Evolutionary conservation across 2,797 vertebrate species (phyloP).

Genomic region (Premnoplex brunnescens): DNA sequence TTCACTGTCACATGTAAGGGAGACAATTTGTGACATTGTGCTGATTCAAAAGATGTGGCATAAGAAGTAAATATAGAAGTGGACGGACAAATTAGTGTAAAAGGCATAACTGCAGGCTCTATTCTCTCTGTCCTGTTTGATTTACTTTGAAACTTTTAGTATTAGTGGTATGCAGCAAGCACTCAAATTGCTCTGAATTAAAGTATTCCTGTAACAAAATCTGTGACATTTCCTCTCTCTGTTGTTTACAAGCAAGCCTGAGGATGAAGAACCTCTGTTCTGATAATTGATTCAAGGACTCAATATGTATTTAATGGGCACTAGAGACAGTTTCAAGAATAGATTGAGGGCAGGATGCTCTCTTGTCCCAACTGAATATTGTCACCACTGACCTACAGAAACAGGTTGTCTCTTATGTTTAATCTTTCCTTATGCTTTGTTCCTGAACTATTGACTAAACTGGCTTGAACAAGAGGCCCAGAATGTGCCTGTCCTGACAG

Average conservation of each 20-base stretch:
- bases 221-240: neutral
- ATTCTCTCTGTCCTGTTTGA: neutral
- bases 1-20: slow-evolving; percentile 45
- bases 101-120: slow-evolving; percentile 45
- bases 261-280: neutral
- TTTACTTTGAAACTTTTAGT: neutral
- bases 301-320: neutral
- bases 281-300: neutral
- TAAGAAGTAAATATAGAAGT: slow-evolving; percentile 42
- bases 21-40: slow-evolving; percentile 48
- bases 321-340: neutral
- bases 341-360: neutral
- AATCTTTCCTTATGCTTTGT: neutral
- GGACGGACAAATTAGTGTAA: slow-evolving; percentile 23
- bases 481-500: neutral
- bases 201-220: neutral
- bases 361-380: neutral
- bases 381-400: slow-evolving; percentile 13
- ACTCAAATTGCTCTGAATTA: slow-evolving; percentile 7
- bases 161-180: neutral
- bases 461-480: neutral
- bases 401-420: slow-evolving; percentile 5
- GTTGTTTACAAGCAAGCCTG: neutral
- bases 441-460: neutral
- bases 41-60: slow-evolving; percentile 52